These are phyloP conservation scores for Eptesicus fuscus DNA, from an alignment of 2,113 vertebrate species.

Conservation along the genomic window DNA sequence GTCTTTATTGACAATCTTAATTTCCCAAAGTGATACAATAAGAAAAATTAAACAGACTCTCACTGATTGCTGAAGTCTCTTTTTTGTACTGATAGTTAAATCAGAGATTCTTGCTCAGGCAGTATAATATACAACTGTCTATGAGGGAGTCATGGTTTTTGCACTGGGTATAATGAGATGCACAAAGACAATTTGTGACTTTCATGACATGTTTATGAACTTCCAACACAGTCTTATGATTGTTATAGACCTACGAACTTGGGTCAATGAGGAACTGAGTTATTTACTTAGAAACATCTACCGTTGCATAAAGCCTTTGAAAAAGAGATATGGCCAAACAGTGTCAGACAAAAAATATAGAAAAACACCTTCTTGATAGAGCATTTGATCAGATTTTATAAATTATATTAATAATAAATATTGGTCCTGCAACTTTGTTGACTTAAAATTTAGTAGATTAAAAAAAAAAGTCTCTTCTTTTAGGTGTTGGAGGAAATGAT, in stretches of 20 bases:
- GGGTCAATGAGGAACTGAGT: neutral
- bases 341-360: neutral
- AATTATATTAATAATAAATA: neutral
- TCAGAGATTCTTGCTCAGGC: neutral
- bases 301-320: neutral
- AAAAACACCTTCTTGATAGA: neutral
- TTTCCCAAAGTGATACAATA: neutral
- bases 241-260: neutral
- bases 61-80: neutral
- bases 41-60: neutral
- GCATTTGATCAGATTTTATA: neutral
- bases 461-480: neutral
- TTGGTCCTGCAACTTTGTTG: neutral
- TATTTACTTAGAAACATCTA: neutral
- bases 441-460: neutral
- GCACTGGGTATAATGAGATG: neutral
- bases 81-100: neutral
- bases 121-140: neutral
- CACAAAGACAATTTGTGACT: neutral
- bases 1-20: neutral
- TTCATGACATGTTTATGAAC: neutral
- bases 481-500: neutral
- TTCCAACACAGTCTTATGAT: neutral
- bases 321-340: neutral
- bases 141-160: neutral